Evolutionary conservation across 1,140 invertebrate genomes (phyloP).

Genomic region (Drosophila eugracilis): DNA sequence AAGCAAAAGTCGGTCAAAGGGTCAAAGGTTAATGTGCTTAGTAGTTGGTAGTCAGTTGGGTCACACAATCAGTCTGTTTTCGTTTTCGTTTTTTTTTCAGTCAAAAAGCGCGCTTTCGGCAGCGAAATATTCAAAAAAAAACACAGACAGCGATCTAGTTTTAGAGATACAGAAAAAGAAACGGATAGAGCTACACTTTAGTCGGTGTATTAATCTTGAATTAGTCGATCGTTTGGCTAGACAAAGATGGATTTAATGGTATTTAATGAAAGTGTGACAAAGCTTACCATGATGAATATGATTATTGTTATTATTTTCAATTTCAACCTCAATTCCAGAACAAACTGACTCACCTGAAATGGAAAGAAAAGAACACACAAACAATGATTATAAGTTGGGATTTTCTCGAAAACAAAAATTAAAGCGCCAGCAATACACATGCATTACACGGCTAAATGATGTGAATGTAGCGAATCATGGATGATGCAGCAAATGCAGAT

Average conservation of each 20-base stretch:
- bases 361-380: conserved; percentile 55
- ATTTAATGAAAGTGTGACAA: conserved; percentile 84
- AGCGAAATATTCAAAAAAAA: not conserved
- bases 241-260: conserved; percentile 79
- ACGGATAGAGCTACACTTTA: conserved; percentile 35
- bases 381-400: conserved; percentile 39
- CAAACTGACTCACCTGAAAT: conserved; percentile 85
- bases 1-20: conserved; percentile 49
- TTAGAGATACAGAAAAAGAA: conserved; percentile 8
- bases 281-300: conserved; percentile 85
- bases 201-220: conserved; percentile 34
- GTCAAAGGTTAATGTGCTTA: conserved; percentile 53
- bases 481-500: conserved; percentile 1
- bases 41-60: conserved; percentile 13
- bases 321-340: conserved; percentile 85
- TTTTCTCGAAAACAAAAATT: too few species aligned
- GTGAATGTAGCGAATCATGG: conserved; percentile 4
- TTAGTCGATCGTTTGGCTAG: conserved; percentile 49
- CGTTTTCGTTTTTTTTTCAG: conserved; percentile 16
- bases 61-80: conserved; percentile 22
- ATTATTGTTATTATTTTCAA: conserved; percentile 85
- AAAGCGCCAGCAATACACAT: not conserved
- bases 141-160: conserved; percentile 12
- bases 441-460: conserved; percentile 10
- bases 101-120: conserved; percentile 29